Evolutionary conservation across 2,888 invertebrate species (phyloP).

Genomic region (Philonicus albiceps): DNA sequence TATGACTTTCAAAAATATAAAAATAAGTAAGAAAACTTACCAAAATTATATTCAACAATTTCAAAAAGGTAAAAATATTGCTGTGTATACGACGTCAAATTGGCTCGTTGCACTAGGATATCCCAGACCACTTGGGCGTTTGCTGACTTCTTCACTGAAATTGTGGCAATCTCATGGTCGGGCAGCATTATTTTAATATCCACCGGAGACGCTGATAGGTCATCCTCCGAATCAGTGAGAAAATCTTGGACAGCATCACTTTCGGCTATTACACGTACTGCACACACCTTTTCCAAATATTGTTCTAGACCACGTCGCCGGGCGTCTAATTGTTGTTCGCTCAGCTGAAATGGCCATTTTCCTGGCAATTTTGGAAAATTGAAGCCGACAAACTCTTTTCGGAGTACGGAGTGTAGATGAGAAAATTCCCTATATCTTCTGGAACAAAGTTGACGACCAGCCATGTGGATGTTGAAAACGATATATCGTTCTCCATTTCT

Average conservation of each 20-base stretch:
- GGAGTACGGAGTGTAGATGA: conserved; percentile 83
- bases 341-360: conserved; percentile 97
- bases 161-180: conserved; percentile 87
- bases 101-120: conserved; percentile 84
- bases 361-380: conserved; percentile 97
- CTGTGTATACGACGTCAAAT: conserved; percentile 79
- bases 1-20: neutral
- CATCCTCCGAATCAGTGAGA: conserved; percentile 90
- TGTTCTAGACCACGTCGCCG: conserved; percentile 95
- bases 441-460: conserved; percentile 96
- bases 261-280: conserved; percentile 97
- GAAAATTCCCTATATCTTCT: conserved; percentile 96
- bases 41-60: conserved; percentile 96
- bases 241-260: conserved; percentile 97
- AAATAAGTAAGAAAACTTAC: conserved; percentile 63
- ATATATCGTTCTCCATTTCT: conserved; percentile 90
- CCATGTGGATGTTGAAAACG: conserved; percentile 98
- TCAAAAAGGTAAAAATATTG: conserved; percentile 96
- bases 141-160: conserved; percentile 87
- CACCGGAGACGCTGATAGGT: conserved; percentile 76
- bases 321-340: conserved; percentile 96
- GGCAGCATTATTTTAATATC: conserved; percentile 86
- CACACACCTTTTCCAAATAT: conserved; percentile 97
- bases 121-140: conserved; percentile 91
- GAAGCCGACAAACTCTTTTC: conserved; percentile 93